phyloP scores from a whole-genome alignment of 1,140 invertebrate species.

The Muscidifurax raptorellus region DNA sequence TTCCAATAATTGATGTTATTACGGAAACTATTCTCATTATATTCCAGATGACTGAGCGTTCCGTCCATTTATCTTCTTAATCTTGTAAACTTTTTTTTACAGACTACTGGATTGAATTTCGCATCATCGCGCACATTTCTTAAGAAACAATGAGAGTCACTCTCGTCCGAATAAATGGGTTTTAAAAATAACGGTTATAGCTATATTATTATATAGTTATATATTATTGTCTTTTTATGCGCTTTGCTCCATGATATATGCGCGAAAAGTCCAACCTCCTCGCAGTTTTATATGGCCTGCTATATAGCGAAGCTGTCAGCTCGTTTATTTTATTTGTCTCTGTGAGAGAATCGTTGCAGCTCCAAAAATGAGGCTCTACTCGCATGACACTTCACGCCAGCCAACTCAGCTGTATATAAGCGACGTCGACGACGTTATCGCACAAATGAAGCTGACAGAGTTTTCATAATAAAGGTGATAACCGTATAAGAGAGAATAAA shows the following conservation, averaged over 20 bases:
- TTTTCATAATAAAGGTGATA: neutral
- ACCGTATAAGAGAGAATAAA: neutral
- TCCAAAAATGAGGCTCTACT: neutral
- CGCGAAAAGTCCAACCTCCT: neutral
- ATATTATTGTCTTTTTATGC: no score
- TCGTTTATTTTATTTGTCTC: neutral
- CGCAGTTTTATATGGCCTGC: neutral
- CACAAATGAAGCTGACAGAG: neutral
- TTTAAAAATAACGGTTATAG: no score
- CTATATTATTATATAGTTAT: no score
- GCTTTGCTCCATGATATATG: no score
- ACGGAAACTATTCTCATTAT: neutral
- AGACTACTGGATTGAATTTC: neutral
- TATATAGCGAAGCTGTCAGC: neutral
- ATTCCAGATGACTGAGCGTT: neutral
- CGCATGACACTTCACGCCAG: neutral
- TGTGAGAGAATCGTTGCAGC: neutral
- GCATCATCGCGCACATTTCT: neutral
- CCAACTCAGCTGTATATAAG: neutral
- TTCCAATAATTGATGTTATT: neutral
- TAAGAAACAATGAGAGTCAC: no score
- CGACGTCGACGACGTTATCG: neutral
- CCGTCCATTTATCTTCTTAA: neutral
- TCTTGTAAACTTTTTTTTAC: neutral
- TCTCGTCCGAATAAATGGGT: neutral